Conservation (phyloP, 2,888 invertebrate species). For the Synergus japonicus region DNA sequence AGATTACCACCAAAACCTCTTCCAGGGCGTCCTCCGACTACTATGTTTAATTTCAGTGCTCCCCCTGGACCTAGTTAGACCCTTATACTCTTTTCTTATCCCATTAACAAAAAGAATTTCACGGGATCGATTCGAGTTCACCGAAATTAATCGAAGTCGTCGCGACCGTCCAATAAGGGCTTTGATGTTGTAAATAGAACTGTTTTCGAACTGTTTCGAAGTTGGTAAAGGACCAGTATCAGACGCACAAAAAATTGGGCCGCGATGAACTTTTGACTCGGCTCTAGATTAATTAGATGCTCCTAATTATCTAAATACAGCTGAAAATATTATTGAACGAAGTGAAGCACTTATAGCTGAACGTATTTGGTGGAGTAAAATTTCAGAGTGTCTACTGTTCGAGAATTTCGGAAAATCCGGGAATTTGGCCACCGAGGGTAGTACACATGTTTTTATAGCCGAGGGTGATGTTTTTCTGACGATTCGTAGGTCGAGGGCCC, state of each 20-base stretch:
- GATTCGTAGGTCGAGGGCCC: too few species aligned
- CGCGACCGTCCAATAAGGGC: background rate
- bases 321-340: background rate
- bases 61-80: constrained; percentile 74
- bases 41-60: constrained; percentile 75
- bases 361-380: background rate
- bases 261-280: constrained; percentile 24
- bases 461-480: too few species aligned
- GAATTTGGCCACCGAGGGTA: too few species aligned
- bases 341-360: background rate
- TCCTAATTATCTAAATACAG: constrained; percentile 1
- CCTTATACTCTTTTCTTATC: constrained; percentile 33
- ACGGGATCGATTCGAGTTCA: constrained; percentile 52
- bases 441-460: too few species aligned
- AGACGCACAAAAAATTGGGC: constrained; percentile 36
- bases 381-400: too few species aligned
- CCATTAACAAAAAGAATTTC: constrained; percentile 46
- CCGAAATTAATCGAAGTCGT: constrained; percentile 33
- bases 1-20: constrained; percentile 74
- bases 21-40: constrained; percentile 73
- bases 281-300: constrained; percentile 1
- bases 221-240: constrained; percentile 37
- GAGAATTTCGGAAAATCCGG: too few species aligned
- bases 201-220: constrained; percentile 8
- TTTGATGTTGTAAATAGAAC: constrained; percentile 40